Evolutionary conservation across 1,140 invertebrate genomes (phyloP), one percentile per base, ranked within the genome.

Genomic region (Asobara japonica): DNA sequence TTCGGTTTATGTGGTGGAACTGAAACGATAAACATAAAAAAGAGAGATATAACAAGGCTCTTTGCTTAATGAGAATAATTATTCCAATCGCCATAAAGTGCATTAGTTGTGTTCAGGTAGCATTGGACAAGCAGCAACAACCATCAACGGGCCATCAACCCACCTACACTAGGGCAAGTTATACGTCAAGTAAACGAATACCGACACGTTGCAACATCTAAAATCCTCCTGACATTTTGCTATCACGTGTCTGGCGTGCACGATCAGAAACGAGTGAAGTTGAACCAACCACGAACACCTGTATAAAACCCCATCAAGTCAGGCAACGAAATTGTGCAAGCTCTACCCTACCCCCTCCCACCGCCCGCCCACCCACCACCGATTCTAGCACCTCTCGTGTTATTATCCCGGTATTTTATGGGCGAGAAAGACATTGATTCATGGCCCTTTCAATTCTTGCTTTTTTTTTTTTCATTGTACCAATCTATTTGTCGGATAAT

Each of bases 1-100:
- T 90, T 92, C 30, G 95, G 94, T 78, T 92, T 92, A 73, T 91
- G 90, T 0, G 95, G 94, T 33, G 95, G 94, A 73, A 95, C 95
- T 97, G 90, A 18, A 91, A 91, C 79, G 86, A 84, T 74, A 78
- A 84, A 78, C 76, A 74, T 72, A 74, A 62, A 33, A 65, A 48
- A 73, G 22, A 29, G 30, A 38, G 2, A 38, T 66, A 66, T 27
- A 71, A 20, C 16, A 20, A 8, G 8, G 45, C 22, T 1, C 16
- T 51, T 41, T 41, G 2, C 36, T 11, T 41, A 41, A 6, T 41
- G 36, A 6, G 36, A 41, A 11, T 45, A 13, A 22, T 6, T 4
- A 22, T 56, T 56, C 11, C 18, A 6, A 56, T 20, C 18, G 13
- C 25, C 20, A 56, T 3, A 5, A 16, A 25, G 10, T 25, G 51